Evolutionary conservation across 2,888 invertebrate species (phyloP).

Genomic region (Myopa testacea): DNA sequence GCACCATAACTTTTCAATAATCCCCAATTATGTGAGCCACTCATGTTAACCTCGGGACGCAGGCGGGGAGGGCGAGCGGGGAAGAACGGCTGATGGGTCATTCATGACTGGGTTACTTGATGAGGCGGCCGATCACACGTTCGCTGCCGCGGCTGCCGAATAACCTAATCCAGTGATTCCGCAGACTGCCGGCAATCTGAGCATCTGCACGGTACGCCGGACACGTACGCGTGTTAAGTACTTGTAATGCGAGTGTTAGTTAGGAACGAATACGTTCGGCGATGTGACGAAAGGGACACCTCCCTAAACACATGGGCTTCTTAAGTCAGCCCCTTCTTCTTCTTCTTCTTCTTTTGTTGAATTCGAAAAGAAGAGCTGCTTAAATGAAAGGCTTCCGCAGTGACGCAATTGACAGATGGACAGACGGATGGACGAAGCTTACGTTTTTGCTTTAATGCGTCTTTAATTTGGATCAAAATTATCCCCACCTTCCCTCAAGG

Average conservation of each 20-base stretch:
- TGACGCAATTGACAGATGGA: constrained; percentile 17
- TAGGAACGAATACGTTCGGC: not conserved
- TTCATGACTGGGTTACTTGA: not conserved
- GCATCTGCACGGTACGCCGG: constrained; percentile 22
- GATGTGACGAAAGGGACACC: constrained; percentile 5
- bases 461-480: not conserved
- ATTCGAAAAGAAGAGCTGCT: too few relatives aligned
- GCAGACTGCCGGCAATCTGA: not conserved
- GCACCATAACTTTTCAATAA: constrained; percentile 47
- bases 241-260: constrained; percentile 42
- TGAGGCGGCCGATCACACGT: not conserved
- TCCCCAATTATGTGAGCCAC: constrained; percentile 48
- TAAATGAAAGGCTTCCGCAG: not conserved
- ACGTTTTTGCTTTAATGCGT: not conserved
- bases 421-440: not conserved
- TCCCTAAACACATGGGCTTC: not conserved
- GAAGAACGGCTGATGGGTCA: too few relatives aligned
- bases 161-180: constrained; percentile 21
- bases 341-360: too few relatives aligned
- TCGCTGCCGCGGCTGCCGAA: not conserved
- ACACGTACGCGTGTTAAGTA: constrained; percentile 45
- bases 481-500: not conserved
- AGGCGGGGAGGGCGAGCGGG: too few relatives aligned
- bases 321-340: not conserved
- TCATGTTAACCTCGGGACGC: constrained; percentile 32